Conservation (phyloP, 2,888 invertebrate genomes). For the Drosophila pseudotalamancana region DNA sequence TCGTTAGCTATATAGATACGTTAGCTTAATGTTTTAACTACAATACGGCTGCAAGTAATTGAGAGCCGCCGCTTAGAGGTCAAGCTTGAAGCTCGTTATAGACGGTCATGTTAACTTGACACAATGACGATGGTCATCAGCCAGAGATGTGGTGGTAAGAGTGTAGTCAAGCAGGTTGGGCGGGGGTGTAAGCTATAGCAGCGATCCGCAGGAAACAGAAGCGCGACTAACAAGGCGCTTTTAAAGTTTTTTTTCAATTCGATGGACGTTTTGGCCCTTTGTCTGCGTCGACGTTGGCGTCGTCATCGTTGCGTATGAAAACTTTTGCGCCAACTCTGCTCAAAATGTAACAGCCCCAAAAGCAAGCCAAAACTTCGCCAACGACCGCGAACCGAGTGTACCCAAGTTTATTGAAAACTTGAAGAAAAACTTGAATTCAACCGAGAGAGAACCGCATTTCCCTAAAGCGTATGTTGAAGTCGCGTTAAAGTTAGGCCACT, state of each 20-base stretch:
- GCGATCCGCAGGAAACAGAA: constrained; percentile 69
- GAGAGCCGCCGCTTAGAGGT: constrained; percentile 31
- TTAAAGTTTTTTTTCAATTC: constrained; percentile 77
- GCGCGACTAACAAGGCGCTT: constrained; percentile 75
- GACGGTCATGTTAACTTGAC: constrained; percentile 50
- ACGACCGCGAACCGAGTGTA: constrained; percentile 34
- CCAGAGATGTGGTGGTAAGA: neutral
- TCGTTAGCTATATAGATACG: constrained; percentile 1
- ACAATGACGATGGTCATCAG: constrained; percentile 26
- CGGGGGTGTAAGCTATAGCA: constrained; percentile 6
- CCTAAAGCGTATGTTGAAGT: constrained; percentile 15
- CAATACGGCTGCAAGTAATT: constrained; percentile 24
- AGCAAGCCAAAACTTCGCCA: neutral
- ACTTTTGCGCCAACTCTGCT: constrained; percentile 39
- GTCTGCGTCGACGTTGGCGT: constrained; percentile 6
- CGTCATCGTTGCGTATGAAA: constrained; percentile 30
- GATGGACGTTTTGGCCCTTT: constrained; percentile 59
- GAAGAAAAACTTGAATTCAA: constrained; percentile 42
- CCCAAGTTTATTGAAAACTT: constrained; percentile 50
- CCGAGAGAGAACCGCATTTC: constrained; percentile 6
- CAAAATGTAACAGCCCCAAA: constrained; percentile 5
- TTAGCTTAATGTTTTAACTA: neutral
- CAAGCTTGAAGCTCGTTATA: constrained; percentile 42
- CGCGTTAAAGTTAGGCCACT: constrained; percentile 29
- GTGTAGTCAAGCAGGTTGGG: neutral